Evolutionary conservation across 2,888 invertebrate species (phyloP).

Genomic region (Meteorus colon): DNA sequence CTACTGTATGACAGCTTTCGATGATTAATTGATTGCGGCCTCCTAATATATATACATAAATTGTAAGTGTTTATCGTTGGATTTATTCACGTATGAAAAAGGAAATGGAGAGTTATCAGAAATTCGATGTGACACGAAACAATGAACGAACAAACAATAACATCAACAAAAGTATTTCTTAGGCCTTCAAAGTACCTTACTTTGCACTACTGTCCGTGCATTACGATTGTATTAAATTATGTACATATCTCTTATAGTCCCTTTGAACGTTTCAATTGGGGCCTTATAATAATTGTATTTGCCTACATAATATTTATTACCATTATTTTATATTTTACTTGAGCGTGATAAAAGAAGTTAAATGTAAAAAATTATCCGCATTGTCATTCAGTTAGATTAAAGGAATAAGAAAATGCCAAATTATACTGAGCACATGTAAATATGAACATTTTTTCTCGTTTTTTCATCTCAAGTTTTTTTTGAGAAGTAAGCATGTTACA

Average conservation of each 20-base stretch:
- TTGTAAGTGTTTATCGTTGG: neutral
- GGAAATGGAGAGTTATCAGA: neutral
- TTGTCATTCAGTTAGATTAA: neutral
- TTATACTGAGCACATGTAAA: neutral
- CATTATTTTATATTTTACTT: constrained; percentile 35
- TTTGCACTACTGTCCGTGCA: constrained; percentile 38
- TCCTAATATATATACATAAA: constrained; percentile 11
- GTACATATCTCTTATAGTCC: constrained; percentile 47
- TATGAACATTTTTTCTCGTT: neutral
- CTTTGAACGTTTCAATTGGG: constrained; percentile 41
- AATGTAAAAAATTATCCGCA: neutral
- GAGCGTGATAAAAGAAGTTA: neutral
- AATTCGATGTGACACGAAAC: constrained; percentile 10
- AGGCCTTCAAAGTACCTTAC: constrained; percentile 42
- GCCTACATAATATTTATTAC: constrained; percentile 32
- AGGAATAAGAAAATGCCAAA: neutral
- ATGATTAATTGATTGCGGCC: constrained; percentile 17
- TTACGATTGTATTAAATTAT: constrained; percentile 48
- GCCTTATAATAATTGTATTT: constrained; percentile 36
- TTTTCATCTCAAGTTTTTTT: neutral
- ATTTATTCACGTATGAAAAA: constrained; percentile 1
- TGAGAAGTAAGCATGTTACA: neutral
- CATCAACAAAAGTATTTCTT: constrained; percentile 34
- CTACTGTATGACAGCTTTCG: constrained; percentile 7
- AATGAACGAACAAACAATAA: neutral